Percentiles rank a stretch among this genome's conserved stretches.
Conservation (phyloP, 92 coral and sea anemone species). For the Pocillopora meandrina region DNA sequence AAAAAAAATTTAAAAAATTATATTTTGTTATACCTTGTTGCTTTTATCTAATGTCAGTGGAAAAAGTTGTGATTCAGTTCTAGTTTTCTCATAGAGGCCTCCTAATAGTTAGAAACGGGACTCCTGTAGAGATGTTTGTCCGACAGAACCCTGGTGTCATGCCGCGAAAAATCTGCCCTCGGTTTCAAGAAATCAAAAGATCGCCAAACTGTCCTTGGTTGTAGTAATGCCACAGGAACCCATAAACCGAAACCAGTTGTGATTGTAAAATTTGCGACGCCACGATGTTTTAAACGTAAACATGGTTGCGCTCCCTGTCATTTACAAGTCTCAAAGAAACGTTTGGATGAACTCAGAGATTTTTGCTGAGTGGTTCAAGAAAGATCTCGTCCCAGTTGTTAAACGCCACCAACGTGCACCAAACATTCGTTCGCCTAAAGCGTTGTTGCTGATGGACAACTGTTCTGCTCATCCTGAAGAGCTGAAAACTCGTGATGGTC, state of each 20-base stretch:
- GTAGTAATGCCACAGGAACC: slow-evolving; percentile 6
- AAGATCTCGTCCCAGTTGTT: slow-evolving; percentile 27
- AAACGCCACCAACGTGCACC: slow-evolving; percentile 32
- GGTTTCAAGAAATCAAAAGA: slow-evolving; percentile 44
- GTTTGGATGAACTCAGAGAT: too few relatives aligned
- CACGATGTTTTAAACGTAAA: slow-evolving; percentile 53
- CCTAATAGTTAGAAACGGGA: slow-evolving; percentile 26
- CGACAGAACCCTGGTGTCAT: slow-evolving; percentile 16
- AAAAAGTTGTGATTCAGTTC: too few relatives aligned
- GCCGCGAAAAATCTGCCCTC: slow-evolving; percentile 33
- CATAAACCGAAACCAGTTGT: slow-evolving; percentile 56
- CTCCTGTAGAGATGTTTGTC: slow-evolving; percentile 51
- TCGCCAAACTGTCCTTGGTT: slow-evolving; percentile 36
- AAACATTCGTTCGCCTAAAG: slow-evolving; percentile 48
- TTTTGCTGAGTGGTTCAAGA: too few relatives aligned
- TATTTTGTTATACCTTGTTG: too few relatives aligned
- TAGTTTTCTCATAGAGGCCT: too few relatives aligned
- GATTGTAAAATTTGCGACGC: slow-evolving; percentile 53
- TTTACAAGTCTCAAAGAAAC: slow-evolving; percentile 39
- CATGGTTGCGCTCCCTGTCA: slow-evolving; percentile 39
- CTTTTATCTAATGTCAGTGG: too few relatives aligned
- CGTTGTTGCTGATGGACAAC: slow-evolving; percentile 55
- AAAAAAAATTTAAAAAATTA: too few relatives aligned
- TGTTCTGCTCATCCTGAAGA: slow-evolving; percentile 61
- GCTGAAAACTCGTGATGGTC: slow-evolving; percentile 45